Evolutionary conservation across 2,888 invertebrate genomes (phyloP).

Genomic region (Criorhina ranunculi): DNA sequence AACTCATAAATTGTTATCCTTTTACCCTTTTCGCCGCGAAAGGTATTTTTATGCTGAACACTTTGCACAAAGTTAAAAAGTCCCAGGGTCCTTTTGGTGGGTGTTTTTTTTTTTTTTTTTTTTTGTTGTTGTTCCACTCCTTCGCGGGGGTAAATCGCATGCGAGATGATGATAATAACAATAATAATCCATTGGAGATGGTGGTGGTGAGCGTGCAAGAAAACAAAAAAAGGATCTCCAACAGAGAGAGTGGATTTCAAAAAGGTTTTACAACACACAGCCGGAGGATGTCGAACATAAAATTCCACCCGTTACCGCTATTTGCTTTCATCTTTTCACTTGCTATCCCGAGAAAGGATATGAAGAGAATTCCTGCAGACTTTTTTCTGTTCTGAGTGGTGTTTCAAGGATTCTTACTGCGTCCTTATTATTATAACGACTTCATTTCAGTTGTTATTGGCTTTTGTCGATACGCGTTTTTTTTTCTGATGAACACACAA

Average conservation of each 20-base stretch:
- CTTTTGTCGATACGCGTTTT: conserved; percentile 22
- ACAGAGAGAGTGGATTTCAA: background rate
- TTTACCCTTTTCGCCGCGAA: conserved; percentile 48
- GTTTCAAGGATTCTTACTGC: conserved; percentile 32
- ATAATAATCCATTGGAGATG: conserved; percentile 43
- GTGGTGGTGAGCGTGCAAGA: conserved; percentile 13
- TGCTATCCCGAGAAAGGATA: conserved; percentile 8
- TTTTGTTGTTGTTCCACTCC: background rate
- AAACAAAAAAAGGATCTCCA: conserved; percentile 24
- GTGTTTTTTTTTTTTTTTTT: background rate
- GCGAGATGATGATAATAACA: conserved; percentile 45
- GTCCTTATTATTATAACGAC: conserved; percentile 31
- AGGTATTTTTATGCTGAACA: conserved; percentile 59
- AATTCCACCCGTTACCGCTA: conserved; percentile 6
- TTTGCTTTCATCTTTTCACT: conserved; percentile 4
- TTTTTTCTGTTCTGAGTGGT: background rate
- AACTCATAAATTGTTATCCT: conserved; percentile 62
- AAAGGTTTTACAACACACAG: conserved; percentile 41
- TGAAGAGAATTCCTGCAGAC: background rate
- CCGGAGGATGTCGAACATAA: conserved; percentile 44
- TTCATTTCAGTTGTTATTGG: conserved; percentile 42
- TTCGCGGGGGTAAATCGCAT: conserved; percentile 32
- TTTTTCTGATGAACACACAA: conserved; percentile 23
- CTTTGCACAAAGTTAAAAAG: conserved; percentile 53
- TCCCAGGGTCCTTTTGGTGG: conserved; percentile 31